phyloP scores from a whole-genome alignment of 2,797 vertebrate genomes.

The Pachyuromys duprasi region DNA sequence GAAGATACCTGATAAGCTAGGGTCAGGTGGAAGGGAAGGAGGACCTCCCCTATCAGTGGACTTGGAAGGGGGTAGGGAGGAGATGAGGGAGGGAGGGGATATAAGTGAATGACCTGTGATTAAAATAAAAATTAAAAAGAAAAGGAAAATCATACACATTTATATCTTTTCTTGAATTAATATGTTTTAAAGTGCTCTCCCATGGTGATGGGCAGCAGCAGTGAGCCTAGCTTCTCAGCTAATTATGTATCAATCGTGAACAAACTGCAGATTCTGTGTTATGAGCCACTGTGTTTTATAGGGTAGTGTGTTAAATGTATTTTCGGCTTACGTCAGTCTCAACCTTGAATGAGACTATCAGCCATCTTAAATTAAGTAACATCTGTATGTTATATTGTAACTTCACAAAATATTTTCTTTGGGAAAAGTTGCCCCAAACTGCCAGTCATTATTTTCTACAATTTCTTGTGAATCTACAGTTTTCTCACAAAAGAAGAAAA shows the following conservation, averaged over 20 bases:
- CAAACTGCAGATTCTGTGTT: neutral
- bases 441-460: neutral
- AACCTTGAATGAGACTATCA: neutral
- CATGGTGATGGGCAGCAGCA: neutral
- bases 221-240: neutral
- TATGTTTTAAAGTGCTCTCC: neutral
- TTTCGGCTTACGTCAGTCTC: neutral
- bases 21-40: too few species aligned
- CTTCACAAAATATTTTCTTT: neutral
- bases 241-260: neutral
- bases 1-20: too few species aligned
- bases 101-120: too few species aligned
- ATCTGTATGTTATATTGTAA: neutral
- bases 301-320: neutral
- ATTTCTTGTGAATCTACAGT: neutral
- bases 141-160: too few species aligned
- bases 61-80: too few species aligned
- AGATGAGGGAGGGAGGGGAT: too few species aligned
- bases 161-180: neutral
- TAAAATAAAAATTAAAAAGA: too few species aligned
- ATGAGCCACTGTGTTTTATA: neutral
- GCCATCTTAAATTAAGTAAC: neutral
- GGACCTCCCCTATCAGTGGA: too few species aligned
- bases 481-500: neutral
- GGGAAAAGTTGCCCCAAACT: neutral